Conservation (phyloP, 2,113 vertebrate genomes). For the Mormoops blainvillei region DNA sequence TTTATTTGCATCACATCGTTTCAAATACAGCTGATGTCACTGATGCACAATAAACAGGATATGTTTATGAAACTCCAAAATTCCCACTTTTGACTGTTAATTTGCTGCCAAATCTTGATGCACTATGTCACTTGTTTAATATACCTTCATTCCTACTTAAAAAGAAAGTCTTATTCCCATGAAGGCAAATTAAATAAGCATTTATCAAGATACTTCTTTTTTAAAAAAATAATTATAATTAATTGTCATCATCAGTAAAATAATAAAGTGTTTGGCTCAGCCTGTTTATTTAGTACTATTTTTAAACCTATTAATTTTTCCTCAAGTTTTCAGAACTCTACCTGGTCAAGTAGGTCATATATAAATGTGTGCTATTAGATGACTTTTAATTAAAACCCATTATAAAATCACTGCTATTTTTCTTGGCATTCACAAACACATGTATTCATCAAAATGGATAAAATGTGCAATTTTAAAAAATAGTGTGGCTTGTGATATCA, state of each 20-base stretch:
- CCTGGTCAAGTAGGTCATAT: background rate
- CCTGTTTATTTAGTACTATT: background rate
- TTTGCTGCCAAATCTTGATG: background rate
- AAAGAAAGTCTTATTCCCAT: background rate
- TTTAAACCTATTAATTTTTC: background rate
- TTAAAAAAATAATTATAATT: slow-evolving; percentile 17
- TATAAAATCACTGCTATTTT: slow-evolving; percentile 19
- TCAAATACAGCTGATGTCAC: background rate
- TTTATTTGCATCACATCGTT: background rate
- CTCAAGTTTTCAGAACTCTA: slow-evolving; percentile 11
- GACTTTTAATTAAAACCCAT: slow-evolving; percentile 17
- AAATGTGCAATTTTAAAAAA: slow-evolving; percentile 9
- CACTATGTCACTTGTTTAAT: background rate
- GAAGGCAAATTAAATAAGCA: slow-evolving; percentile 21
- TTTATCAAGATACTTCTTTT: slow-evolving; percentile 23
- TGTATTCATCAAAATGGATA: slow-evolving; percentile 10
- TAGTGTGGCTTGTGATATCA: background rate
- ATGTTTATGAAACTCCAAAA: background rate
- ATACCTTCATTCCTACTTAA: background rate
- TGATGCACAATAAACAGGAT: background rate
- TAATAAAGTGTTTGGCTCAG: slow-evolving; percentile 25
- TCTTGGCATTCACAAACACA: slow-evolving; percentile 24
- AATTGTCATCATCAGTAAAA: slow-evolving; percentile 3
- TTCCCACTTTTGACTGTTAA: background rate
- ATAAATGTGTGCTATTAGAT: slow-evolving; percentile 7